A percentile compares a stretch with the other conserved stretches of the same genome.
Evolutionary conservation across 2,797 vertebrate genomes (phyloP).

Genomic region (Scomberomorus guttatus): DNA sequence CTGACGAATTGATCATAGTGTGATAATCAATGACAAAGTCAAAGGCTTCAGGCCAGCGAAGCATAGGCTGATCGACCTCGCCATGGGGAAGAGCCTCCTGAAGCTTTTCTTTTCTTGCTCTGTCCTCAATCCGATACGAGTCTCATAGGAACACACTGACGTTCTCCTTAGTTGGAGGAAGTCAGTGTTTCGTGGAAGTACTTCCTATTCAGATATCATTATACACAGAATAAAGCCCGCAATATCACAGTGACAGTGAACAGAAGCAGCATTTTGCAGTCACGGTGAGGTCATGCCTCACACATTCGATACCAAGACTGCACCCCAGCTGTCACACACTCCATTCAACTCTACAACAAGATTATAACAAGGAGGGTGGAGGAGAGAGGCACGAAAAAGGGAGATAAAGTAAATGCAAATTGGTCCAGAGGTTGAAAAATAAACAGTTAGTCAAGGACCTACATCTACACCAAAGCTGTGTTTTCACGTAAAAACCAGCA

Average conservation of each 20-base stretch:
- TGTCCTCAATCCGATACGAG: constrained; percentile 48
- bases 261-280: constrained; percentile 43
- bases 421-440: constrained; percentile 10
- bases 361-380: constrained; percentile 15
- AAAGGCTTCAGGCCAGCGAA: constrained; percentile 40
- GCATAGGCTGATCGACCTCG: constrained; percentile 45
- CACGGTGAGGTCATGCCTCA: constrained; percentile 29
- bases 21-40: constrained; percentile 67
- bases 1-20: constrained; percentile 63
- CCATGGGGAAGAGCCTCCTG: constrained; percentile 34
- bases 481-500: neutral
- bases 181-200: constrained; percentile 41
- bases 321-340: constrained; percentile 47
- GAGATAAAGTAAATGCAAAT: neutral
- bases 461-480: neutral
- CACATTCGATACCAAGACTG: constrained; percentile 59
- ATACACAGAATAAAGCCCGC: constrained; percentile 35
- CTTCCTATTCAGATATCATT: constrained; percentile 64
- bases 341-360: neutral
- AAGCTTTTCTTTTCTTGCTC: constrained; percentile 49
- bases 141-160: constrained; percentile 39
- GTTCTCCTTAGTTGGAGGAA: constrained; percentile 27
- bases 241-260: constrained; percentile 27
- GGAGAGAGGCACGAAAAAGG: neutral
- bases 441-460: neutral